phyloP scores from a whole-genome alignment of 2,113 vertebrate species.

The Eira barbara region DNA sequence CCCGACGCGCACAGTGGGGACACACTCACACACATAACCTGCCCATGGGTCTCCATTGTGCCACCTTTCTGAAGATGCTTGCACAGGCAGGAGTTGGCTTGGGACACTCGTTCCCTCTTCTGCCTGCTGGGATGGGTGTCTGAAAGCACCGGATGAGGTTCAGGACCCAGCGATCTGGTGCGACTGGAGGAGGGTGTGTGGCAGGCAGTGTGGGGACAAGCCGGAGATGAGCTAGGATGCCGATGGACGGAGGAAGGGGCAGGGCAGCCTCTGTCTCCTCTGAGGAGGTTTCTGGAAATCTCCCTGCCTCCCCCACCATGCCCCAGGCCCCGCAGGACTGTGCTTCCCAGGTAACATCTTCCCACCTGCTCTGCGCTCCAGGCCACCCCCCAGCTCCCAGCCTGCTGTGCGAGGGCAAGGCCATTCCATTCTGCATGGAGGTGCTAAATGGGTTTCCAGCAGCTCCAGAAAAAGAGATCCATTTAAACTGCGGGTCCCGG shows the following conservation, averaged over 20 bases:
- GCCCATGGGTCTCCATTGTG: fast-evolving
- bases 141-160: not conserved
- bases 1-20: not conserved
- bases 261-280: not conserved
- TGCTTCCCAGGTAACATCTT: not conserved
- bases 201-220: not conserved
- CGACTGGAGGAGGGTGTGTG: not conserved
- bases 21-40: fast-evolving
- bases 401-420: not conserved
- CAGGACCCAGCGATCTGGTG: not conserved
- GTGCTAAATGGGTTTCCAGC: not conserved
- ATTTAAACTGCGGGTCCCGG: not conserved
- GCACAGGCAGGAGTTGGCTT: fast-evolving
- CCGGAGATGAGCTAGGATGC: not conserved
- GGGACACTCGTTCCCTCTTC: not conserved
- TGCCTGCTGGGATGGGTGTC: not conserved
- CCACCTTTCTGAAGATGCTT: fast-evolving
- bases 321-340: not conserved
- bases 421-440: fast-evolving
- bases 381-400: not conserved
- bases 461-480: not conserved
- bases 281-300: not conserved
- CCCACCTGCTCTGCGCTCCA: not conserved
- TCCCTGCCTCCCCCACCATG: not conserved
- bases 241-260: not conserved